Evolutionary conservation across 1,140 invertebrate species (phyloP).

Genomic region (Saxidomus purpurata): DNA sequence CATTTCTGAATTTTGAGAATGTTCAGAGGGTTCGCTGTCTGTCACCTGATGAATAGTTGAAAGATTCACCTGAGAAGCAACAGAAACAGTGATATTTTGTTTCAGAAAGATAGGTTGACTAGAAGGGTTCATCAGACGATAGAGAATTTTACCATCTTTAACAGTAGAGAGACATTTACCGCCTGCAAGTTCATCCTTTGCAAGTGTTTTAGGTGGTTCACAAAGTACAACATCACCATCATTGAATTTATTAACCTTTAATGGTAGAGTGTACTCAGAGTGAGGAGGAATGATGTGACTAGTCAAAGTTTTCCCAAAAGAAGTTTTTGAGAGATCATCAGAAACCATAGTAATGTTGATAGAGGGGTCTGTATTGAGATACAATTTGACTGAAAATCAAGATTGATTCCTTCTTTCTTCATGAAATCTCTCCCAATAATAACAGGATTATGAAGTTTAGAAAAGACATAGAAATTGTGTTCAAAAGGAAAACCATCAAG

Average conservation of each 20-base stretch:
- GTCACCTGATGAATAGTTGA: not conserved
- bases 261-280: not conserved
- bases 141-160: not conserved
- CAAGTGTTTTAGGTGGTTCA: not conserved
- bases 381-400: not conserved
- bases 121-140: not conserved
- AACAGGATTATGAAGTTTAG: not conserved
- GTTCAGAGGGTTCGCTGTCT: no score
- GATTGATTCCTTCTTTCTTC: not conserved
- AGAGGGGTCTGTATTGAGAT: not conserved
- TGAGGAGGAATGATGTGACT: not conserved
- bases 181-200: not conserved
- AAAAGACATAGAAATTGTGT: not conserved
- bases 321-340: not conserved
- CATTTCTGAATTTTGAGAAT: no score
- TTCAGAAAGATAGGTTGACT: not conserved
- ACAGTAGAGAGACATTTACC: slow-evolving; percentile 9
- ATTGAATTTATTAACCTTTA: not conserved
- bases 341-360: not conserved
- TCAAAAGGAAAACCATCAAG: not conserved
- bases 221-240: not conserved
- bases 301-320: not conserved
- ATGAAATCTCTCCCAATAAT: not conserved
- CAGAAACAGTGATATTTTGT: not conserved
- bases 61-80: not conserved